Evolutionary conservation across 2,797 vertebrate genomes (phyloP).

Genomic region (Gymnothorax reevesii): DNA sequence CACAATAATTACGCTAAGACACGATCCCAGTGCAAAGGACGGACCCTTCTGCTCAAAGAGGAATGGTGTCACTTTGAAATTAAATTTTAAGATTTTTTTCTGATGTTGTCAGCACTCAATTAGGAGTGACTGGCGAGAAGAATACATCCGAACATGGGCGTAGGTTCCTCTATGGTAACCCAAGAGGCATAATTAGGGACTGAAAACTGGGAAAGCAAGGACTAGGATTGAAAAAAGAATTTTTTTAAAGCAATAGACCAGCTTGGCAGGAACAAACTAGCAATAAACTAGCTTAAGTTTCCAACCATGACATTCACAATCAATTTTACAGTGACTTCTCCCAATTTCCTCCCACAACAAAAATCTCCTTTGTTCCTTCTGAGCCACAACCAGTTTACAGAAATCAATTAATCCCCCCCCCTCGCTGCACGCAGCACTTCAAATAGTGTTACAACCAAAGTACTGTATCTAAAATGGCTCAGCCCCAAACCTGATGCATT

Average conservation of each 20-base stretch:
- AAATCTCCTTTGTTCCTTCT: not conserved
- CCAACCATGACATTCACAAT: not conserved
- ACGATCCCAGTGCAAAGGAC: not conserved
- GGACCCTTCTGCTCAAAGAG: not conserved
- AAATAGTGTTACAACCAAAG: not conserved
- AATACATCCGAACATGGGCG: not conserved
- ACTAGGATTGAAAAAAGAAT: not conserved
- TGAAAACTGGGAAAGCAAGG: not conserved
- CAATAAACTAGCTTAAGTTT: not conserved
- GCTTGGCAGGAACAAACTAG: not conserved
- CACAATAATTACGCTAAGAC: not conserved
- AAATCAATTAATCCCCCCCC: not conserved
- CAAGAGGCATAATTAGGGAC: not conserved
- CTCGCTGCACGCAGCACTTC: slow-evolving; percentile 6
- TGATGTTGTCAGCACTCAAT: not conserved
- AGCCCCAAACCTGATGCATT: not conserved
- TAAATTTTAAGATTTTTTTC: not conserved
- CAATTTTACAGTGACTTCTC: not conserved
- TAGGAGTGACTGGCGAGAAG: not conserved
- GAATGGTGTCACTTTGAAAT: not conserved
- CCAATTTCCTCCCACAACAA: not conserved
- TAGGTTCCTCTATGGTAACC: not conserved
- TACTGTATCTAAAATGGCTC: slow-evolving; percentile 1
- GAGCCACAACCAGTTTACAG: not conserved
- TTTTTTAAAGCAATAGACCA: not conserved